These are phyloP conservation scores for Galagoides demidoff DNA, from an alignment of 2,797 vertebrate genomes.

Conservation along the genomic window DNA sequence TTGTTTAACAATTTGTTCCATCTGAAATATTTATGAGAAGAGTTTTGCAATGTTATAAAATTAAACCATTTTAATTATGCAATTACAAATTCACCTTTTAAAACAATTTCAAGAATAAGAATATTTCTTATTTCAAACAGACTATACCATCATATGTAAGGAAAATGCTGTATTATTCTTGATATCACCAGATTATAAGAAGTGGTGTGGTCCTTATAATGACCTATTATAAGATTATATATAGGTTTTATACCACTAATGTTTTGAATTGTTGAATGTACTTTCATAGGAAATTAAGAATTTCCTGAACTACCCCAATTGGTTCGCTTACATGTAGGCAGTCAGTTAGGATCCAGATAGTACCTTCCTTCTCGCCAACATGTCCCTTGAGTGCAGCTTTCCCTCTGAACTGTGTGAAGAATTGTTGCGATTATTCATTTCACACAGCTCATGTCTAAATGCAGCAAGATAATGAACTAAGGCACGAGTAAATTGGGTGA, in stretches of 20 bases:
- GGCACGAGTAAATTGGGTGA: neutral
- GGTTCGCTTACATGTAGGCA: neutral
- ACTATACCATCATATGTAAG: neutral
- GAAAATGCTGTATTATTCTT: neutral
- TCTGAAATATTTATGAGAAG: neutral
- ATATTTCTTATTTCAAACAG: neutral
- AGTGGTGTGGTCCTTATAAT: neutral
- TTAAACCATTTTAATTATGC: neutral
- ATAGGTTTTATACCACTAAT: neutral
- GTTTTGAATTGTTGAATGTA: slow-evolving; percentile 40
- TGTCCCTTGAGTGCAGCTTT: slow-evolving; percentile 2
- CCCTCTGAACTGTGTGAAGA: slow-evolving; percentile 40
- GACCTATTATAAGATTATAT: neutral
- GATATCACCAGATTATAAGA: neutral
- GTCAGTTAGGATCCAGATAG: neutral
- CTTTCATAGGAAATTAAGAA: slow-evolving; percentile 1
- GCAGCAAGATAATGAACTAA: neutral
- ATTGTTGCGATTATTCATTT: slow-evolving; percentile 38
- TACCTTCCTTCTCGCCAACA: neutral
- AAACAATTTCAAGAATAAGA: neutral
- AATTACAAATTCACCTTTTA: neutral
- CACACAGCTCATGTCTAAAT: slow-evolving; percentile 36
- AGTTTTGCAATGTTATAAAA: neutral
- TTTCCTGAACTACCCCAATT: neutral
- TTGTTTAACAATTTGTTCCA: neutral